phyloP scores from a whole-genome alignment of 2,113 vertebrate genomes.

The Bambusicola thoracicus region DNA sequence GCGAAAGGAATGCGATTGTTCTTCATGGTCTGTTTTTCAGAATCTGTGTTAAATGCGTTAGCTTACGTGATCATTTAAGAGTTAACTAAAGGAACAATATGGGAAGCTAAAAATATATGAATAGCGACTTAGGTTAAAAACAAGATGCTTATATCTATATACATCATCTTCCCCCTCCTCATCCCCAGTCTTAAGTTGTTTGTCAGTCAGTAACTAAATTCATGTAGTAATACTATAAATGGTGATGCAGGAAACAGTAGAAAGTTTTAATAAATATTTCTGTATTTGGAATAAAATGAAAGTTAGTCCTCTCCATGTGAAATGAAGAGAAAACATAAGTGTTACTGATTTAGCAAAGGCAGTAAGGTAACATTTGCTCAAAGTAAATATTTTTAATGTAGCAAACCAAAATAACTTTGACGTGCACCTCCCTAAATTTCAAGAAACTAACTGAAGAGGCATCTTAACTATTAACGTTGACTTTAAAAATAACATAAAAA shows the following conservation, averaged over 20 bases:
- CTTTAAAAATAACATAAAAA: not conserved
- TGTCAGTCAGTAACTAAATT: not conserved
- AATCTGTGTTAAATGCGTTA: slow-evolving; percentile 40
- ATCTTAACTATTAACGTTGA: not conserved
- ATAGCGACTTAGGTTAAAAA: not conserved
- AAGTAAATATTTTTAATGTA: not conserved
- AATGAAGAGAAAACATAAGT: not conserved
- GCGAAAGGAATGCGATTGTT: slow-evolving; percentile 53
- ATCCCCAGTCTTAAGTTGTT: accelerated
- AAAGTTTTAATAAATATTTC: not conserved
- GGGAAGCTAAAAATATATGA: not conserved
- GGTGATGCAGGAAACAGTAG: not conserved
- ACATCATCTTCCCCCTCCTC: not conserved
- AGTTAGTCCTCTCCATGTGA: not conserved
- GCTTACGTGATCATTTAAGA: not conserved
- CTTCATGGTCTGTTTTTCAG: slow-evolving; percentile 64
- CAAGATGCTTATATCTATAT: not conserved
- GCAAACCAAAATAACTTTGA: not conserved
- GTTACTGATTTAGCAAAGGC: not conserved
- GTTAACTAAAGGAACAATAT: not conserved
- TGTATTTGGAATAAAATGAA: not conserved
- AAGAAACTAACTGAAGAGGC: not conserved
- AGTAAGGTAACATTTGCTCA: not conserved
- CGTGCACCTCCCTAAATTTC: not conserved
- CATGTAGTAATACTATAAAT: not conserved